Base-by-base conservation (phyloP, 92 coral and sea anemone species). In the Heliopora coerulea region DNA sequence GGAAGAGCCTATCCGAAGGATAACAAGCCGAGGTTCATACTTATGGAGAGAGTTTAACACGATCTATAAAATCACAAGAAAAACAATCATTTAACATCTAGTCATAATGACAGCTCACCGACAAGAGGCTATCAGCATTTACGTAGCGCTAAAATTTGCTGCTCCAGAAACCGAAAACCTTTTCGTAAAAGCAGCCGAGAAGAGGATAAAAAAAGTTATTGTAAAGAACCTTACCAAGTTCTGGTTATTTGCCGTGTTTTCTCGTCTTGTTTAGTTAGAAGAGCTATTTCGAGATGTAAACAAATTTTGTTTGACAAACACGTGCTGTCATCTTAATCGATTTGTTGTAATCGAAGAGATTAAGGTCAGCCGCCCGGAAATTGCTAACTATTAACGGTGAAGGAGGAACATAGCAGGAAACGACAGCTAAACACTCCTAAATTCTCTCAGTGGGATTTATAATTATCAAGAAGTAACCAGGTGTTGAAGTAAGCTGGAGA, bases 1-100 rank as follows among this genome's bases (percentile, higher is more conserved):
- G 1, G 91, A 81, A 0, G 91, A 88, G 0, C 99, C 99, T 0
- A 95, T 96, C 34, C 89, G 89, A 8, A 88, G 86, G 18, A 95
- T 79, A 59, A 90, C 96, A 42, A 95, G 84, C 26, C 99, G 80
- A 21, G 99, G 99, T 56, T 95, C 99, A 80, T 95, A 95, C 79
- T 95, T 95, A 80, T 95, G 99, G 11, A 95, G 83, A 24, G 99
- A 95, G 58, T 95, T 95, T 56, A 95, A 49, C 99, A 95, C 88
- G 27, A 95, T 95, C 93, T 95, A 89, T 73, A 65, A 75, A 50
- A 49, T 56, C 28, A 74, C 30, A 72, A 73, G 29, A 58, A 50
- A 26, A 15, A n/a, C n/a, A n/a, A n/a, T n/a, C n/a, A n/a, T n/a
- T n/a, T n/a, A n/a, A n/a, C n/a, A n/a, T n/a, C n/a, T n/a, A n/a